Evolutionary conservation across 2,113 vertebrate species (phyloP), one percentile per base, ranked within the genome.

Genomic region (Bambusicola thoracicus): DNA sequence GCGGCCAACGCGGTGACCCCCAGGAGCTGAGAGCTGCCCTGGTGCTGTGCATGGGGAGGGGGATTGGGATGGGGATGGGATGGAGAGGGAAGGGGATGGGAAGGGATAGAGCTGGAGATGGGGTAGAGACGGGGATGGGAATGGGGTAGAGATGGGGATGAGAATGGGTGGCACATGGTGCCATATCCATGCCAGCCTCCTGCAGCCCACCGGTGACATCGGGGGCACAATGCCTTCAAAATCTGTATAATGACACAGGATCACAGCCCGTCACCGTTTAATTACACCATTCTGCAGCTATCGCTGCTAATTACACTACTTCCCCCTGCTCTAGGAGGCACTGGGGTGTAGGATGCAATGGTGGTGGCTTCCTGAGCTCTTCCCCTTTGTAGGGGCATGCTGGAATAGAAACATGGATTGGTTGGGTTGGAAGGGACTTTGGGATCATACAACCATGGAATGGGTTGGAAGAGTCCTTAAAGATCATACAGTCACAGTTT

Each of bases 211-310:
- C 0, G 2, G 10, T 3, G 38, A 10, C 59, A 46, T 29, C 1
- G 0, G 2, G 25, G 53, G n/a, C 66, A 76, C 30, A 6, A 86
- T 41, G 77, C 91, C 91, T 88, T 82, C 81, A 8, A 44, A 90
- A 93, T 88, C 94, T 58, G 10, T 20, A n/a, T 20, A n/a, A 2
- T 41, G 5, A 87, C 76, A 1, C 65, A 5, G 32, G 70, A 89
- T 40, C 40, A 8, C 89, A 13, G 86, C 72, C 1, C 74, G 4
- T 88, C 94, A 81, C 82, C 94, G 81, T 89, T 94, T 93, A 93
- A 93, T 89, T 77, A 82, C 92, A 65, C 81, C 63, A 85, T 77
- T 70, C 89, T 70, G 81, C 70, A 77, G 83, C 90, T 93, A 80
- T 93, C 49, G 2, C 72, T 92, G 89, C 92, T 81, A 87, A 91